A percentile compares a stretch with the other conserved stretches of the same genome.
phyloP scores from a whole-genome alignment of 2,888 invertebrate species.

The Blastobasis adustella region DNA sequence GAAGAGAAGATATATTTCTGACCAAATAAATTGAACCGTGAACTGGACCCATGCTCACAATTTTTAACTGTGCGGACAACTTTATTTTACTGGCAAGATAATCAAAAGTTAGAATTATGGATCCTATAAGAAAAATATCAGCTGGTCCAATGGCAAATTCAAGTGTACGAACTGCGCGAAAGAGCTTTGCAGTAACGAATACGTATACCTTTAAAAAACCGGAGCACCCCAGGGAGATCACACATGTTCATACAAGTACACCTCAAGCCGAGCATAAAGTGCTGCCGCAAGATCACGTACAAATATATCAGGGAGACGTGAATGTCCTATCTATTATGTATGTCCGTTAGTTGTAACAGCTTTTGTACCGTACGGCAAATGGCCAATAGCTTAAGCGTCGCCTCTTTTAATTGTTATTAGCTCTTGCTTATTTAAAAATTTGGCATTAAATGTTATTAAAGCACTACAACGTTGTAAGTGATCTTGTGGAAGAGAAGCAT shows the following conservation, averaged over 20 bases:
- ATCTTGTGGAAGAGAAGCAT: too few relatives aligned
- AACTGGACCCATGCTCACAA: too few relatives aligned
- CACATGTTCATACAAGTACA: slow-evolving; percentile 50
- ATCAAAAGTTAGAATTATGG: slow-evolving; percentile 27
- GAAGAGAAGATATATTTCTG: too few relatives aligned
- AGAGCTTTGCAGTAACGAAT: slow-evolving; percentile 37
- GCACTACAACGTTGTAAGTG: background rate
- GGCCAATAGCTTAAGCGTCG: background rate
- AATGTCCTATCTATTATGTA: slow-evolving; percentile 60
- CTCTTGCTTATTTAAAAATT: too few relatives aligned
- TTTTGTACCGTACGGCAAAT: background rate
- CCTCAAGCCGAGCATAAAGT: slow-evolving; percentile 46
- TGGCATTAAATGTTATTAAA: background rate
- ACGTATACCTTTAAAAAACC: slow-evolving; percentile 17
- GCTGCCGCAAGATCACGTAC: slow-evolving; percentile 42
- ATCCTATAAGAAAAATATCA: slow-evolving; percentile 42
- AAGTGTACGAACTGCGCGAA: slow-evolving; percentile 38
- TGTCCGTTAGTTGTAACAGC: slow-evolving; percentile 15
- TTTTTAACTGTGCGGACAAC: too few relatives aligned
- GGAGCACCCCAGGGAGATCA: slow-evolving; percentile 38
- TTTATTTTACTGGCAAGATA: background rate
- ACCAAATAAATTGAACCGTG: too few relatives aligned
- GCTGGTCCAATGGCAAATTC: slow-evolving; percentile 51
- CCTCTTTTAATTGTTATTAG: too few relatives aligned
- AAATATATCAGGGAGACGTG: slow-evolving; percentile 54